Evolutionary conservation across 2,888 invertebrate genomes (phyloP).

Genomic region (Elysia crispata): DNA sequence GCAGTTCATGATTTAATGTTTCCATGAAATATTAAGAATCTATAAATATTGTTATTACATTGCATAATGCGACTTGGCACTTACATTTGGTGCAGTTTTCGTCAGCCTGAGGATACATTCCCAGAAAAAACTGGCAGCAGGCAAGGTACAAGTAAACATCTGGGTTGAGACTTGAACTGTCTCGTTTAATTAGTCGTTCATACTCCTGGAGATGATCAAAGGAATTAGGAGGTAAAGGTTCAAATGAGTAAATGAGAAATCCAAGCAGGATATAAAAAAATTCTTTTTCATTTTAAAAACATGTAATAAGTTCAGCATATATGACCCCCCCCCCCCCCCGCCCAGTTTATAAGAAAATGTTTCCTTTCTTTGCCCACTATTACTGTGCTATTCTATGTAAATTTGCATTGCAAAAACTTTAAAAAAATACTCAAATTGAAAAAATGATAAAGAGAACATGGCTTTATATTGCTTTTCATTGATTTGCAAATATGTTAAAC

Average conservation of each 20-base stretch:
- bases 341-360: no score
- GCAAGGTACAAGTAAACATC: conserved; percentile 89
- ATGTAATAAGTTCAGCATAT: neutral
- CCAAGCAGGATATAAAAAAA: neutral
- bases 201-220: conserved; percentile 78
- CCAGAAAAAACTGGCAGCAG: conserved; percentile 96
- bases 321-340: no score
- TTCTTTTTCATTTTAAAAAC: neutral
- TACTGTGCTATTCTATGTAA: no score
- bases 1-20: neutral
- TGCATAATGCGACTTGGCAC: neutral
- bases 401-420: no score
- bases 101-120: conserved; percentile 86
- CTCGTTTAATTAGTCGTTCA: conserved; percentile 78
- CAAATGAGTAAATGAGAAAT: no score
- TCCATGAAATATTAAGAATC: neutral
- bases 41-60: no score
- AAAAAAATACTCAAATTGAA: no score
- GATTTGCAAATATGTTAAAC: no score
- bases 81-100: conserved; percentile 80
- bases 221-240: neutral
- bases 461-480: no score
- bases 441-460: no score
- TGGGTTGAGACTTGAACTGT: conserved; percentile 78
- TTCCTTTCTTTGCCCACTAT: no score